Base-by-base conservation (phyloP, 2,888 invertebrate genomes). In the Nymphalis urticae region DNA sequence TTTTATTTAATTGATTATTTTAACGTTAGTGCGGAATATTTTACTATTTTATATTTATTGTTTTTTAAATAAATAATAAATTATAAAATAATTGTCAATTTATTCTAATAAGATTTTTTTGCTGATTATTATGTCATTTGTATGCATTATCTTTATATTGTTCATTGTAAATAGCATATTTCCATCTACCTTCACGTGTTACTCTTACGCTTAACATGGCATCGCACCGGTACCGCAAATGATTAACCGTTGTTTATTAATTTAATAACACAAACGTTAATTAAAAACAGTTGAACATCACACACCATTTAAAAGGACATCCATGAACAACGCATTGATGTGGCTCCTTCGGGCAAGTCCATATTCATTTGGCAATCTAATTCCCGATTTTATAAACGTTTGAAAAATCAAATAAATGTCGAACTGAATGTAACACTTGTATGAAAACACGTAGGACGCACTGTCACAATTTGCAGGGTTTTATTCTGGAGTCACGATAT, bases 261-360 rank as follows among this genome's bases (percentile, higher is more conserved):
- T 72, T 67, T 71, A 48, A 69, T 62, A 58, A 63, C 42, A 51
- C 56, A 66, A 53, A 60, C 58, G 64, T 54, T 42, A 48, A 61
- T 64, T 58, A 62, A 48, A 65, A 72, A 66, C 64, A 61, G 58
- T 48, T 32, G 47, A 68, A 63, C 72, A 75, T 74, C 85, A 92
- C 92, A 87, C 89, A 92, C 92, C 92, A 84, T 86, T 92, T 91
- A 92, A 91, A 89, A 90, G 87, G 88, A 92, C 91, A 92, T 92
- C 92, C 92, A 92, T 92, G 92, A 92, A 92, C 90, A 92, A 89
- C 83, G 89, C 92, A 92, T 90, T 92, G 92, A 92, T 85, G 86
- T 87, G 79, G 87, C 82, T 91, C 88, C 90, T 86, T 85, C 80
- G 82, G 85, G 85, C 89, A 92, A 92, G 92, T 91, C 89, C 92